These are phyloP conservation scores for Nylanderia fulva DNA, from an alignment of 1,140 invertebrate genomes.

Conservation along the genomic window DNA sequence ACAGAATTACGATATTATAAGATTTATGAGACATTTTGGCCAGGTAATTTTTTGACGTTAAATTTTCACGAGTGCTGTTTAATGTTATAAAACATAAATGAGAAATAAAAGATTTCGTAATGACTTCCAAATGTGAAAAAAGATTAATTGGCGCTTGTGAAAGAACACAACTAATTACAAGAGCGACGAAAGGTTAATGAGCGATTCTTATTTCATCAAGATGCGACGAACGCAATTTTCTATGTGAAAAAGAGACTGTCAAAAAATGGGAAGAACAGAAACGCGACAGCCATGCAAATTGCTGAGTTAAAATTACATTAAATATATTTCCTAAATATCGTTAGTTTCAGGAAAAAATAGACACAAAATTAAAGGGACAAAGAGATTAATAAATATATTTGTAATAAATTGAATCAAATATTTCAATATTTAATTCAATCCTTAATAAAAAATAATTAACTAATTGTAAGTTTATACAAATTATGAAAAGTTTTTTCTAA, in stretches of 20 bases:
- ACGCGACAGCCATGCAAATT: background rate
- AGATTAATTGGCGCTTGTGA: background rate
- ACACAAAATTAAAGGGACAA: background rate
- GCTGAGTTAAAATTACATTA: slow-evolving; percentile 1
- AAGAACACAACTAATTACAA: slow-evolving; percentile 27
- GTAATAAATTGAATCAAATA: background rate
- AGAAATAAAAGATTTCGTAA: background rate
- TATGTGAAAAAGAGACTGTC: background rate
- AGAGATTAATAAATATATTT: slow-evolving; percentile 8
- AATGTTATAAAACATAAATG: background rate
- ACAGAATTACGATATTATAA: slow-evolving; percentile 6
- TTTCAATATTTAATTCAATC: background rate
- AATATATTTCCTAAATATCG: background rate
- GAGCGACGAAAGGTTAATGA: background rate
- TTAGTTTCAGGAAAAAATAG: background rate
- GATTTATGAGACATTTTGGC: background rate
- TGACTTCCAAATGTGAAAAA: background rate
- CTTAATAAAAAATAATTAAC: background rate
- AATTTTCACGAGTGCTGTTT: background rate
- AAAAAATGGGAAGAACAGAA: slow-evolving; percentile 5
- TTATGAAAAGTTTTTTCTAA: background rate
- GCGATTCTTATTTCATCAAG: background rate
- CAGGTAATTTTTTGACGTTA: background rate
- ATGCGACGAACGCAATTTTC: background rate
- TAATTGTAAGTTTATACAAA: background rate